Conservation (phyloP, 2,113 vertebrate genomes). For the Penelope pileata region DNA sequence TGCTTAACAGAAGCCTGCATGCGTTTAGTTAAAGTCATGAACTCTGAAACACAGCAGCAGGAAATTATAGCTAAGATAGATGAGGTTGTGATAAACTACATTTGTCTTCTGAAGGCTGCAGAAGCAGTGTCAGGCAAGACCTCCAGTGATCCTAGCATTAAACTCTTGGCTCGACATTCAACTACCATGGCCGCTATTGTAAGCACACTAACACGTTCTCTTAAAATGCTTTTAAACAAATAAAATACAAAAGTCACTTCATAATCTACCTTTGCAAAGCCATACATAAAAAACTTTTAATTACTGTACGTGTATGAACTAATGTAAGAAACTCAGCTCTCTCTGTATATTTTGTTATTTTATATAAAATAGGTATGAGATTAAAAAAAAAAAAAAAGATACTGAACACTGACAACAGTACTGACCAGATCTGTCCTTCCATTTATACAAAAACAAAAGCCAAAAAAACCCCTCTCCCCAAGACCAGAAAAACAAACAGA, state of each 20-base stretch:
- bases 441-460: conserved; percentile 69
- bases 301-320: conserved; percentile 87
- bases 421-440: conserved; percentile 65
- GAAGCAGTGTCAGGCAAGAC: conserved; percentile 84
- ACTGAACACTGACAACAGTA: conserved; percentile 70
- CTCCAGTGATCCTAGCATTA: conserved; percentile 85
- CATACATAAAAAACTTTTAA: conserved; percentile 88
- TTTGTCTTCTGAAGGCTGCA: conserved; percentile 88
- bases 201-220: conserved; percentile 93
- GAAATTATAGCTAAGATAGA: conserved; percentile 88
- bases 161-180: conserved; percentile 88
- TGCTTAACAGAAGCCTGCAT: conserved; percentile 94
- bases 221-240: conserved; percentile 92
- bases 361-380: conserved; percentile 85
- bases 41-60: conserved; percentile 81
- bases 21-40: conserved; percentile 89
- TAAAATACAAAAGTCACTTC: conserved; percentile 83
- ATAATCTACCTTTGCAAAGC: conserved; percentile 95
- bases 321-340: conserved; percentile 85
- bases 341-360: conserved; percentile 96
- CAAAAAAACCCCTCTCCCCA: conserved; percentile 24
- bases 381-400: conserved; percentile 76
- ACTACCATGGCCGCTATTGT: conserved; percentile 91
- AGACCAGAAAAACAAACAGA: not conserved
- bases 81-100: conserved; percentile 90